These are phyloP conservation scores for Acleris emargana DNA, from an alignment of 2,888 invertebrate species.

Conservation along the genomic window DNA sequence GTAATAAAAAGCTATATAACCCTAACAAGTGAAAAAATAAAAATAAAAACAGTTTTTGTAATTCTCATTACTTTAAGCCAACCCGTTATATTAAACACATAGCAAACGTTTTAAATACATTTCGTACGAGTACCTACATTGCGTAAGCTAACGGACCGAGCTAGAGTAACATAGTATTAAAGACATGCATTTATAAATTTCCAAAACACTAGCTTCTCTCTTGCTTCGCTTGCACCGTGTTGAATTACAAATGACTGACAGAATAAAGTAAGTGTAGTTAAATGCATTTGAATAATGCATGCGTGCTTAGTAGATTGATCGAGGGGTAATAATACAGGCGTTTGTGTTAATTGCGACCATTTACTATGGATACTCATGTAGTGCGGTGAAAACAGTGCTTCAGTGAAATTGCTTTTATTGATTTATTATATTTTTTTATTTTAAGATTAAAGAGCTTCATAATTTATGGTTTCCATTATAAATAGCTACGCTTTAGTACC, in stretches of 20 bases:
- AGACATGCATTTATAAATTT: too few species aligned
- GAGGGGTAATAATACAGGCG: slow-evolving; percentile 45
- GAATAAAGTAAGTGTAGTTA: slow-evolving; percentile 63
- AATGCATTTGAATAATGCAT: slow-evolving; percentile 56
- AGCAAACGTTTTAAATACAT: too few species aligned
- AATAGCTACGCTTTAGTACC: too few species aligned
- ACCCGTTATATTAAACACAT: too few species aligned
- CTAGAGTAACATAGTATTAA: too few species aligned
- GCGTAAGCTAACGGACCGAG: too few species aligned
- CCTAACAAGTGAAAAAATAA: too few species aligned
- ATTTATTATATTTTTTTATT: background rate
- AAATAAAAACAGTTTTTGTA: too few species aligned
- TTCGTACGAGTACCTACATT: too few species aligned
- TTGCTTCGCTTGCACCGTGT: slow-evolving; percentile 2
- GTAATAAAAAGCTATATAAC: too few species aligned
- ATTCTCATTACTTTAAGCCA: too few species aligned
- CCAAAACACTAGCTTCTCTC: background rate
- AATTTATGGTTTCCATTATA: too few species aligned
- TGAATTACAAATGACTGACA: background rate
- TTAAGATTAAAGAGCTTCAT: background rate
- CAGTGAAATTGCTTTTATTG: background rate
- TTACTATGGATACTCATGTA: slow-evolving; percentile 12
- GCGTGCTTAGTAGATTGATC: slow-evolving; percentile 29
- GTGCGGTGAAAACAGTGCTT: slow-evolving; percentile 9
- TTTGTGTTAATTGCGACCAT: slow-evolving; percentile 34